These are phyloP conservation scores for Agrochola macilenta DNA, from an alignment of 2,888 invertebrate genomes.

Conservation along the genomic window DNA sequence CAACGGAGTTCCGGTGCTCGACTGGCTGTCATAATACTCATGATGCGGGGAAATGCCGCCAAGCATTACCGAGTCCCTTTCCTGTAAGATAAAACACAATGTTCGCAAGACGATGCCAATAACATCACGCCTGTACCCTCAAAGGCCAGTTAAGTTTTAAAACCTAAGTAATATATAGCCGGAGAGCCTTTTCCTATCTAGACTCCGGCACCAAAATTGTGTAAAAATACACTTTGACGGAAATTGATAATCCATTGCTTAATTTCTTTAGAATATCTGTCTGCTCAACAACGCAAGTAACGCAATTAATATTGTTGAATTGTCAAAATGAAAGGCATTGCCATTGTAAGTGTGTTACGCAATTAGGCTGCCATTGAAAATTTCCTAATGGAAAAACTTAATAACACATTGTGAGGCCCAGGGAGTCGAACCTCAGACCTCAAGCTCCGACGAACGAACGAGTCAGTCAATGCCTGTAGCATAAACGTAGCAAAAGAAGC, in stretches of 20 bases:
- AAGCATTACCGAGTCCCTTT: constrained; percentile 95
- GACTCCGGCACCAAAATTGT: no score
- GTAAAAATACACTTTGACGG: background rate
- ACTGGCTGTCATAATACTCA: constrained; percentile 94
- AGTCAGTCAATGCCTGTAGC: background rate
- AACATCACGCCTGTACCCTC: background rate
- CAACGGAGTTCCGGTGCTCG: constrained; percentile 94
- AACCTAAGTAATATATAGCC: background rate
- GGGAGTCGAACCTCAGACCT: background rate
- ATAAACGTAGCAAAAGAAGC: background rate
- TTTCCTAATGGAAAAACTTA: background rate
- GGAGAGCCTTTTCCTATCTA: background rate
- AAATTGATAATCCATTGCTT: background rate
- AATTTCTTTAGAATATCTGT: background rate
- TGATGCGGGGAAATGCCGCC: constrained; percentile 96
- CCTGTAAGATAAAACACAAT: constrained; percentile 83
- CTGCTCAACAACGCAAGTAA: background rate
- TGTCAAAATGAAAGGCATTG: no score
- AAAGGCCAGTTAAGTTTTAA: background rate
- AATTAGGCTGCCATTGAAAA: background rate
- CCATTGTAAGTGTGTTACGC: no score
- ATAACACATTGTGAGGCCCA: background rate
- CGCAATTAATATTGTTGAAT: no score
- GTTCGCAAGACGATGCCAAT: background rate
- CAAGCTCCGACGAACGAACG: background rate